Evolutionary conservation across 37 sponge, comb jelly and placozoan species (phyloP), one percentile per base, ranked within the genome.

Genomic region (Lycopodina hypogea): DNA sequence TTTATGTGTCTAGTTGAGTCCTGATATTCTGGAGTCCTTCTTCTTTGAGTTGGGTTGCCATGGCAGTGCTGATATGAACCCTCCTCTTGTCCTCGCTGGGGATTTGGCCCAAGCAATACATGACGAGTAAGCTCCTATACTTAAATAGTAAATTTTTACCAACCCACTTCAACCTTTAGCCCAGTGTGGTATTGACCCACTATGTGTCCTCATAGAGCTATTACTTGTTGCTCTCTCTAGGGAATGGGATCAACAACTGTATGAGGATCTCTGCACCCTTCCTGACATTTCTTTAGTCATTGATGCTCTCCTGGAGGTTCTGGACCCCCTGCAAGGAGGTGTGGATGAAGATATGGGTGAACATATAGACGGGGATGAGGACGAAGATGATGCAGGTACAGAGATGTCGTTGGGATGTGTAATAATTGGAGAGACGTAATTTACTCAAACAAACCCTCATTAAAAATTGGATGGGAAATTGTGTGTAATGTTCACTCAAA

Each of bases 21-120:
- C 35, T 36, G 79, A 78, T 53, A 66, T 78, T 26, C 38, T 78
- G 53, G 79, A 68, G 18, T 68, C 79, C 35, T 78, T 78, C 38
- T 56, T 78, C 17, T 29, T 78, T 23, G 79, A 78, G 2, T 69
- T 78, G 7, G 56, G 36, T 19, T 18, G 66, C 55, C 32, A 68
- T 22, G 55, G 67, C 19, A 33, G 39, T 52, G n/a, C 34, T 3
- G 42, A 42, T 70, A 40, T 23, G 36, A 70, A 42, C 26, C 59
- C 56, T 1, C 79, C 68, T 21, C 50, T 77, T 48, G 7, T 17
- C 56, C 22, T 78, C 21, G 79, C 79, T 6, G 66, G 24, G 69
- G 79, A 78, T 26, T 14, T 78, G 21, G 79, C 79, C 18, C 50
- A 66, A 45, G 68, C 56, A 23, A 66, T 78, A 2, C 79, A 78